Conservation (phyloP, 1,140 invertebrate genomes). For the Pemphigus obesinymphae region DNA sequence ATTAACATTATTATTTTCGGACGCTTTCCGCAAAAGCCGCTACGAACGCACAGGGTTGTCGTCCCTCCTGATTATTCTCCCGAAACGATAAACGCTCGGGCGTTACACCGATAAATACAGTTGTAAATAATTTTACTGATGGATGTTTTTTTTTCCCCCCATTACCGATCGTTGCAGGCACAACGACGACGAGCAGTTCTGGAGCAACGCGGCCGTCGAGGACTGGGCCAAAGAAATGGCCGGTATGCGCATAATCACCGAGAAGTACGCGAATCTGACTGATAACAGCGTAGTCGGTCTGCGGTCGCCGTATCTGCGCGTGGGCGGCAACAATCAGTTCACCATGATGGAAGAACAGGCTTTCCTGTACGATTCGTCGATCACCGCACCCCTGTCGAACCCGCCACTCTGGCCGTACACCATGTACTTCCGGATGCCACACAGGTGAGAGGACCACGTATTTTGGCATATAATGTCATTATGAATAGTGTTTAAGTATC, state of each 20-base stretch:
- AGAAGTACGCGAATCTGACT: constrained; percentile 88
- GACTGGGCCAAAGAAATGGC: constrained; percentile 97
- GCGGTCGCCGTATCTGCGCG: constrained; percentile 83
- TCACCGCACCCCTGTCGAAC: constrained; percentile 86
- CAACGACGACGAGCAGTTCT: constrained; percentile 88
- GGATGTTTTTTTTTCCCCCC: too few relatives aligned
- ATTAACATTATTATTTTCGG: too few relatives aligned
- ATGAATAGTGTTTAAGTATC: too few relatives aligned
- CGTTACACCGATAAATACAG: too few relatives aligned
- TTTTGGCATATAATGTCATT: too few relatives aligned
- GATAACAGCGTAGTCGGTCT: constrained; percentile 92
- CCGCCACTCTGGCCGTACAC: constrained; percentile 95
- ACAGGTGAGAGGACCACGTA: constrained; percentile 57
- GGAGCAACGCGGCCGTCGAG: constrained; percentile 87
- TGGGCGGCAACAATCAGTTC: constrained; percentile 95
- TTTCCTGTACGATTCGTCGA: constrained; percentile 92
- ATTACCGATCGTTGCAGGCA: too few relatives aligned
- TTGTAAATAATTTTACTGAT: too few relatives aligned
- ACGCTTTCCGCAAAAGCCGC: too few relatives aligned
- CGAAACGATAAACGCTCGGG: too few relatives aligned
- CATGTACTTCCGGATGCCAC: constrained; percentile 95
- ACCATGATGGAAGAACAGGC: constrained; percentile 97
- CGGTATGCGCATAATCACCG: constrained; percentile 86
- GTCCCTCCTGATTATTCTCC: too few relatives aligned
- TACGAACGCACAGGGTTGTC: too few relatives aligned